Percentiles rank a stretch among this genome's conserved stretches.
Conservation (phyloP, 2,888 invertebrate genomes). For the Eupithecia abbreviata region DNA sequence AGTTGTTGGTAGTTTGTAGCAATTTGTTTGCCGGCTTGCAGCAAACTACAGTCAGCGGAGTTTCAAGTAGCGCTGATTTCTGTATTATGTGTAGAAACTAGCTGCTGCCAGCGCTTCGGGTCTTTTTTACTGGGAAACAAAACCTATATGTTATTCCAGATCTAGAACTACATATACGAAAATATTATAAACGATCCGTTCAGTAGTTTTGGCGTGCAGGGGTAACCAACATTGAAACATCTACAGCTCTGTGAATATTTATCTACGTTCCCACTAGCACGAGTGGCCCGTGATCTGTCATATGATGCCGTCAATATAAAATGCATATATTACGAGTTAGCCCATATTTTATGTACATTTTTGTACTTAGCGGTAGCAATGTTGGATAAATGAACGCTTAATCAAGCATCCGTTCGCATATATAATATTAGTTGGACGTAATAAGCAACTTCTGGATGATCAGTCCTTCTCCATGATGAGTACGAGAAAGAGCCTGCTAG, state of each 20-base stretch:
- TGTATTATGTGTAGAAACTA: neutral
- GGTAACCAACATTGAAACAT: too few relatives aligned
- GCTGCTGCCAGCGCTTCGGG: neutral
- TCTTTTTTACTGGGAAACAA: neutral
- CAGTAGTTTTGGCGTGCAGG: neutral
- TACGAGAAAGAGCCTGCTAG: neutral
- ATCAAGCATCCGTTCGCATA: too few relatives aligned
- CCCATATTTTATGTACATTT: too few relatives aligned
- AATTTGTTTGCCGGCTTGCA: conserved; percentile 3
- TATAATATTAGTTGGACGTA: neutral
- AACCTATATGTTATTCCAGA: neutral
- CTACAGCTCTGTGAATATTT: too few relatives aligned
- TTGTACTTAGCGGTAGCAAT: too few relatives aligned
- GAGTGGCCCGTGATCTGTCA: too few relatives aligned
- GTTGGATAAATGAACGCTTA: too few relatives aligned
- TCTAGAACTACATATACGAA: neutral
- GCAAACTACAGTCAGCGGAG: conserved; percentile 1
- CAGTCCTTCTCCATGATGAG: neutral
- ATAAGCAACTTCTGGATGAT: neutral
- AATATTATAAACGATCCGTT: neutral
- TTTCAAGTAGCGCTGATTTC: neutral
- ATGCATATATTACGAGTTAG: too few relatives aligned
- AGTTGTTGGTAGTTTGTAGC: conserved; percentile 10
- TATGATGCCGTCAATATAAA: too few relatives aligned
- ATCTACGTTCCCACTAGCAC: too few relatives aligned